Base-by-base conservation (phyloP, 2,797 vertebrate species). In the Coregonus suidteri region DNA sequence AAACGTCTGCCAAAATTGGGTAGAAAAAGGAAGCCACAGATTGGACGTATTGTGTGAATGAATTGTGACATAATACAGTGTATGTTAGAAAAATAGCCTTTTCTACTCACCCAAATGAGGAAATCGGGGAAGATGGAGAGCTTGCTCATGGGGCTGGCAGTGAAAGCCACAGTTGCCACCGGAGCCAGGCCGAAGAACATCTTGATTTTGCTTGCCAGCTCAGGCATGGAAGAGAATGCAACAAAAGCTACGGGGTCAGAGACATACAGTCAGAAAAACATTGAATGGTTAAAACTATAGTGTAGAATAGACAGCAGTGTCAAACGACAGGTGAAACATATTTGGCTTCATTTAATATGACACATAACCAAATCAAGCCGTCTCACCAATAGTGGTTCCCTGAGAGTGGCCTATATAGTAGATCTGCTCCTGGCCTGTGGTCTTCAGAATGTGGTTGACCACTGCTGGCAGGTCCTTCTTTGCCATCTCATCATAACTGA, bases 401-500 rank as follows among this genome's bases (percentile, higher is more conserved):
- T 97, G 96, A 4, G 96, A 98, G 88, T 97, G 95, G 68, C 95
- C 96, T 41, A 96, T 79, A 76, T 97, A 97, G 75, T 88, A 91
- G 72, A 97, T 84, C 83, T 96, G 93, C 37, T 95, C 86, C 78
- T 96, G 94, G 68, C 89, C 86, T 0, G 95, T 96, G 87, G 90
- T 93, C 83, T 94, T 92, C 81, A 96, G 81, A 82, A 97, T 93
- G 81, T 96, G 92, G 89, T 97, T 82, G 51, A 97, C 90, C 5
- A 93, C 93, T 2, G 96, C 94, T 51, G 96, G 96, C 71, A 98
- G 93, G 72, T 97, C 96, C 85, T 95, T 95, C 79, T 95, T 93
- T 67, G 96, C 97, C 94, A 97, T 93, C 89, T 98, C 95, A 87
- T 98, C 96, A 81, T 96, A 93, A 84, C 95, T 98, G 76, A 70